A percentile compares a stretch with the other conserved stretches of the same genome.
phyloP scores from a whole-genome alignment of 2,888 invertebrate genomes.

The Vannuccia rotundouncinata region DNA sequence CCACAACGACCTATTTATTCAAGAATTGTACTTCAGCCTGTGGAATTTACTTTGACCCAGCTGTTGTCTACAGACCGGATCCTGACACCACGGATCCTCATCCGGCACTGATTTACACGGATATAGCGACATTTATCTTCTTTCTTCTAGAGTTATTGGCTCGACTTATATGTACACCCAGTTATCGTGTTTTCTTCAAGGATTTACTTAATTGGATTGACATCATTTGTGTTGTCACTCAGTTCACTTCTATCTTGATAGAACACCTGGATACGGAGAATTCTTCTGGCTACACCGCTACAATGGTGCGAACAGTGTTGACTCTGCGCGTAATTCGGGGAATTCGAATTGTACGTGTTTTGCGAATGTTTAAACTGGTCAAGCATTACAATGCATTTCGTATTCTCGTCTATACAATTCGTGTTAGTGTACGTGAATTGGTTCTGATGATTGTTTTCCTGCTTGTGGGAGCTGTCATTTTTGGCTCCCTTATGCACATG shows the following conservation, averaged over 20 bases:
- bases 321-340: conserved; percentile 30
- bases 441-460: conserved; percentile 53
- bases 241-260: neutral
- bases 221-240: conserved; percentile 29
- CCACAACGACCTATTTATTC: neutral
- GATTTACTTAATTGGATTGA: conserved; percentile 35
- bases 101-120: conserved; percentile 12
- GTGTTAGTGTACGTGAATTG: conserved; percentile 53
- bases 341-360: conserved; percentile 49
- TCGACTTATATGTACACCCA: conserved; percentile 17
- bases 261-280: neutral
- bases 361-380: conserved; percentile 56
- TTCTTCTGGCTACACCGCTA: neutral
- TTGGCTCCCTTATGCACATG: conserved; percentile 53
- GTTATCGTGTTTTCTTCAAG: conserved; percentile 19
- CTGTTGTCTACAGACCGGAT: neutral
- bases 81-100: conserved; percentile 24
- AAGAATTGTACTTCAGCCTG: neutral
- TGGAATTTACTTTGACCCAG: conserved; percentile 27
- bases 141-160: neutral
- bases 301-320: conserved; percentile 22
- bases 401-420: conserved; percentile 51
- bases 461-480: conserved; percentile 53
- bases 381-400: conserved; percentile 56
- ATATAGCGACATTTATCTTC: conserved; percentile 22